These are phyloP conservation scores for Caenorhabditis zanzibari DNA, from an alignment of 2,888 invertebrate genomes.

Conservation along the genomic window DNA sequence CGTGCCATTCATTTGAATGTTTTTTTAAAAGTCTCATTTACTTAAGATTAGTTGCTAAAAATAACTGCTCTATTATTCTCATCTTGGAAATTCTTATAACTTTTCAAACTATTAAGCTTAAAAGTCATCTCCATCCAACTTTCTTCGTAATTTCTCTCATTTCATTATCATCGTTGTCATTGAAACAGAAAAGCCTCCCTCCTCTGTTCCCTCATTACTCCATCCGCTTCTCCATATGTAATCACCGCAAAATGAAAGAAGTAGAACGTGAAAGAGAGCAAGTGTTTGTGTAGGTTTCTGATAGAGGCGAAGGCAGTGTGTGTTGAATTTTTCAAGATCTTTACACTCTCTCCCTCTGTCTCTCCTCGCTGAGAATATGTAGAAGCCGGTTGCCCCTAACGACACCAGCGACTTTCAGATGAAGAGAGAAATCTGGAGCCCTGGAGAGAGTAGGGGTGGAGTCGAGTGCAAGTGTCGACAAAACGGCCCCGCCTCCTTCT, in stretches of 20 bases:
- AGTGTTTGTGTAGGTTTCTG: conserved; percentile 1
- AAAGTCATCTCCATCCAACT: no score
- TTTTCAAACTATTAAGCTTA: no score
- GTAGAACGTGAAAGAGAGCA: neutral
- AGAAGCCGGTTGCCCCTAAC: conserved; percentile 14
- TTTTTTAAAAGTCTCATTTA: no score
- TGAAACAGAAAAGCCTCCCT: no score
- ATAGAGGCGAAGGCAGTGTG: neutral
- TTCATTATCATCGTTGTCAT: no score
- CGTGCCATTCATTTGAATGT: no score
- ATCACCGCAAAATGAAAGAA: neutral
- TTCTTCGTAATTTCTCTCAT: no score
- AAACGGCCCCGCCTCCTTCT: neutral
- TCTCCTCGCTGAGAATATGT: neutral
- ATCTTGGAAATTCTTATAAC: no score
- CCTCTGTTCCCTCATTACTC: no score
- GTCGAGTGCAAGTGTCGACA: conserved; percentile 24
- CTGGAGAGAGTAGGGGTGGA: conserved; percentile 6
- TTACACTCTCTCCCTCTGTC: neutral
- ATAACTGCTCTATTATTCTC: no score
- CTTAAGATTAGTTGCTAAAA: no score
- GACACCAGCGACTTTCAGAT: conserved; percentile 31
- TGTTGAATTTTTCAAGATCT: conserved; percentile 5
- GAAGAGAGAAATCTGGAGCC: conserved; percentile 1
- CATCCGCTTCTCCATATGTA: neutral